Evolutionary conservation across 2,113 vertebrate genomes (phyloP), one percentile per base, ranked within the genome.

Genomic region (Oreochromis tanganicae): DNA sequence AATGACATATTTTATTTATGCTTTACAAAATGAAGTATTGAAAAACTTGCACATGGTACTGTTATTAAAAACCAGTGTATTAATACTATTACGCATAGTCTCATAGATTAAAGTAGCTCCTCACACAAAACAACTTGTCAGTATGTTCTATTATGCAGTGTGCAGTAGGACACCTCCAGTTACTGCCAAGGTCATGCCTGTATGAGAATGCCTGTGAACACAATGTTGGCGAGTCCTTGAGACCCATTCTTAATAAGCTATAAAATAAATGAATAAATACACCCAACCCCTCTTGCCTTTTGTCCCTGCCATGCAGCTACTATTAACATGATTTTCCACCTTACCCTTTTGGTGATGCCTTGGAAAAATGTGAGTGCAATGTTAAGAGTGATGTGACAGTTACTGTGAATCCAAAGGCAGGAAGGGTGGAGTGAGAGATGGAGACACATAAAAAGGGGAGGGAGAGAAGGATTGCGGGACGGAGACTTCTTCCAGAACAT

Each of bases 231-330:
- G 81, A 93, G 94, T 95, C 95, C 94, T 96, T 96, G 94, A 92
- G 52, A 81, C 36, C 73, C 87, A 71, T 90, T 92, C 90, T 85
- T 95, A 94, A 94, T 93, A 93, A 90, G 88, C 89, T 87, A 82
- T 93, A 93, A 93, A 95, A 94, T 92, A 95, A 95, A 95, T 93
- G 90, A 96, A 95, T 94, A 96, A 93, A 96, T 93, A 90, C 83
- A 84, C 78, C 87, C 38, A 21, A 38, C 41, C 41, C 87, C 29
- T 63, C 66, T 57, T 87, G 71, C 82, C 80, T 89, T 92, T 94
- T 95, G 90, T 95, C 90, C 86, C 83, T 55, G 88, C 82, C 71
- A 78, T 82, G 86, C 68, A 57, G 75, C 85, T 79, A 88, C 93
- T 90, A 93, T 94, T 93, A 95, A 96, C 87, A 92, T 88, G 90